Evolutionary conservation across 2,113 vertebrate genomes (phyloP).

Genomic region (Emydura subglobosa): DNA sequence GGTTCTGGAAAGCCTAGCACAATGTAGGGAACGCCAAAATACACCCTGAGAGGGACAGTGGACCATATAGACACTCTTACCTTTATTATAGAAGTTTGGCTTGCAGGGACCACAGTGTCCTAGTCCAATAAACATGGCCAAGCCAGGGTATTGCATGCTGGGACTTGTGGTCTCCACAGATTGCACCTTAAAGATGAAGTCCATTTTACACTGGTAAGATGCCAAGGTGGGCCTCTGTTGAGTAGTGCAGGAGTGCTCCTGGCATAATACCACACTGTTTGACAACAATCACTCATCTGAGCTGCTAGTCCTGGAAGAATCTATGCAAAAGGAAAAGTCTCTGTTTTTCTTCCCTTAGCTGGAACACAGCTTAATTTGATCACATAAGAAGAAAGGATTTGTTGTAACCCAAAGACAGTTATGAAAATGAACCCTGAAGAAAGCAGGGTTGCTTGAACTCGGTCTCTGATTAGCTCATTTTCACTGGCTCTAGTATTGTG

Average conservation of each 20-base stretch:
- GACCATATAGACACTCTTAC: background rate
- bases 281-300: background rate
- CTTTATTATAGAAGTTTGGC: background rate
- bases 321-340: background rate
- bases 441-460: background rate
- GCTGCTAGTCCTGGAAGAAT: background rate
- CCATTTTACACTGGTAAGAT: background rate
- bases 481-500: background rate
- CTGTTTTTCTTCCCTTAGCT: background rate
- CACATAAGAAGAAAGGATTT: constrained; percentile 7
- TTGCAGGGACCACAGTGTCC: background rate
- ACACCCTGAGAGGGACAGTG: background rate
- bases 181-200: background rate
- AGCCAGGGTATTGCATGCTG: background rate
- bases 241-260: background rate
- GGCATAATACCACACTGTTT: background rate
- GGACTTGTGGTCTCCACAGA: background rate
- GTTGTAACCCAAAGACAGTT: constrained; percentile 12
- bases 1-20: background rate
- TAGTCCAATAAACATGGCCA: rapidly evolving
- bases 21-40: rapidly evolving
- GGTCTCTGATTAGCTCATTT: background rate
- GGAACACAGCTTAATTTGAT: constrained; percentile 4
- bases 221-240: background rate
- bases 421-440: background rate